phyloP scores from a whole-genome alignment of 1,140 invertebrate genomes.

The Diabrotica undecimpunctata region DNA sequence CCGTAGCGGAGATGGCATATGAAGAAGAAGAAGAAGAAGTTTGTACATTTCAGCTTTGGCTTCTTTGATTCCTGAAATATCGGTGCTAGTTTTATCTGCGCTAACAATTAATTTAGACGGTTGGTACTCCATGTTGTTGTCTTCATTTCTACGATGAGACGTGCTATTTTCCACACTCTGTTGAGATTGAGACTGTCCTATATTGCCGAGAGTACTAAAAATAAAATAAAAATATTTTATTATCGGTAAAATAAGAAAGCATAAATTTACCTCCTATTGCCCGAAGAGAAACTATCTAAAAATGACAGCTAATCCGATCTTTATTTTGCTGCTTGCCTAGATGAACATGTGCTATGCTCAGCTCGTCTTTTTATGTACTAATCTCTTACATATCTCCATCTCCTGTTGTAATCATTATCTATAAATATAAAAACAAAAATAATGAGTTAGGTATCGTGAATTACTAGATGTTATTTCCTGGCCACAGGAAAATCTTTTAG shows the following conservation, averaged over 20 bases:
- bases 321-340: slow-evolving; percentile 23
- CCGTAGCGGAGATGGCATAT: too few species aligned
- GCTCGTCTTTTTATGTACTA: slow-evolving; percentile 23
- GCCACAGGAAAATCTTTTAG: too few species aligned
- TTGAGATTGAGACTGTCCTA: too few species aligned
- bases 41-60: slow-evolving; percentile 10
- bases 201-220: too few species aligned
- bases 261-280: slow-evolving; percentile 18
- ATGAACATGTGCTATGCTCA: slow-evolving; percentile 21
- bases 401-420: slow-evolving; percentile 24
- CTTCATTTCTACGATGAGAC: not conserved
- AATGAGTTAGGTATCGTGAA: too few species aligned
- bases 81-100: slow-evolving; percentile 7
- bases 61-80: slow-evolving; percentile 7
- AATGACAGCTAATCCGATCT: slow-evolving; percentile 25
- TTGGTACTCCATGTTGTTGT: too few species aligned
- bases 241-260: not conserved
- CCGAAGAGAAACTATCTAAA: slow-evolving; percentile 19
- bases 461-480: too few species aligned
- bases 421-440: slow-evolving; percentile 1
- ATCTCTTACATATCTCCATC: slow-evolving; percentile 25
- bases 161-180: slow-evolving; percentile 13
- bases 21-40: too few species aligned
- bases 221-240: slow-evolving; percentile 7
- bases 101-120: too few species aligned